Percentiles rank a stretch among this genome's conserved stretches.
phyloP scores from a whole-genome alignment of 2,113 vertebrate genomes.

The Orthonyx spaldingii region DNA sequence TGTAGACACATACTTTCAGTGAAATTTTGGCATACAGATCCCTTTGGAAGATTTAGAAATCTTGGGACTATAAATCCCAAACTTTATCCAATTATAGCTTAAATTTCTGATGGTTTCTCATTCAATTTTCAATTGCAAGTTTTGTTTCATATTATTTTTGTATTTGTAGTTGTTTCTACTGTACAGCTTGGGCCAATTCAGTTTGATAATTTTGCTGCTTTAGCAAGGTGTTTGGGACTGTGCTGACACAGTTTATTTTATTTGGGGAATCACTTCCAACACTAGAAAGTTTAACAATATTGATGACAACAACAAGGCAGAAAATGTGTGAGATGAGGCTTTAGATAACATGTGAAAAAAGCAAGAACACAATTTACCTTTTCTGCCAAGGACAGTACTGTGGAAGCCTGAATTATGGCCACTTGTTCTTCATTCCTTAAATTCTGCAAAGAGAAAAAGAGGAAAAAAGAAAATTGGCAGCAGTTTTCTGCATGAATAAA shows the following conservation, averaged over 20 bases:
- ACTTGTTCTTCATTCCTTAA: constrained; percentile 98
- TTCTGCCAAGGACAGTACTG: constrained; percentile 94
- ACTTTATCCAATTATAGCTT: not conserved
- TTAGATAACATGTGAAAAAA: not conserved
- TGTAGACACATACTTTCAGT: not conserved
- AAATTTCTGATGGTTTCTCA: not conserved
- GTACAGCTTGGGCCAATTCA: not conserved
- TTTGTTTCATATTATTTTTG: not conserved
- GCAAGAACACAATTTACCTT: constrained; percentile 78
- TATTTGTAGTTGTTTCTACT: not conserved
- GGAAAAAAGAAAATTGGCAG: not conserved
- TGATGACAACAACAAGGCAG: not conserved
- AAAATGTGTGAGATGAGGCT: not conserved
- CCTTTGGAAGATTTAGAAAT: not conserved
- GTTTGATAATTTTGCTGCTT: not conserved
- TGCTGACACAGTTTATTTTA: not conserved
- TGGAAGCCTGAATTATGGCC: constrained; percentile 98
- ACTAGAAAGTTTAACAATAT: not conserved
- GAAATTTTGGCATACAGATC: not conserved
- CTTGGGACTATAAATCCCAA: not conserved
- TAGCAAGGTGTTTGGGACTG: not conserved
- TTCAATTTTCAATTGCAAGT: not conserved
- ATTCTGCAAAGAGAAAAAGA: constrained; percentile 75
- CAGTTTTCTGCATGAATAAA: not conserved
- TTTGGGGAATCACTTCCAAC: not conserved